Percentiles rank a stretch among this genome's conserved stretches.
Conservation (phyloP, 2,888 invertebrate species). For the Acleris cristana region DNA sequence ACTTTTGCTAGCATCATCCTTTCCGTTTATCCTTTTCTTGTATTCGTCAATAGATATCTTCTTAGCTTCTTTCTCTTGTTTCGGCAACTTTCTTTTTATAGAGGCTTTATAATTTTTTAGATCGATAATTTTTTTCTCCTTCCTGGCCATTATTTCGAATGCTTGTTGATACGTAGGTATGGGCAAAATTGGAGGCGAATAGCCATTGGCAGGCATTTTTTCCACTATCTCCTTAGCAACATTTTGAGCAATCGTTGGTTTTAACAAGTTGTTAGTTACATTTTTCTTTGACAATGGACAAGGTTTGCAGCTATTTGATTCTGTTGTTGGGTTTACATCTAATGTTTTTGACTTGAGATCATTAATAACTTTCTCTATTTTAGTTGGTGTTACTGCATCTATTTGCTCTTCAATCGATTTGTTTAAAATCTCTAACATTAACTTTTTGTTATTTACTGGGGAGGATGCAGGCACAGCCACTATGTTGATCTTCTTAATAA, state of each 20-base stretch:
- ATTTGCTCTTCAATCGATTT: constrained; percentile 7
- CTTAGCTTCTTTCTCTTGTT: constrained; percentile 40
- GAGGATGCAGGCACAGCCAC: background rate
- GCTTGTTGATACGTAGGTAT: constrained; percentile 58
- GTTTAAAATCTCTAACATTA: constrained; percentile 22
- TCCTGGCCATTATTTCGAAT: constrained; percentile 40
- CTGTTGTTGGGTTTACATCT: background rate
- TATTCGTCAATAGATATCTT: constrained; percentile 61
- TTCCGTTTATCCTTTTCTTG: constrained; percentile 47
- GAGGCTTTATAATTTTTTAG: background rate
- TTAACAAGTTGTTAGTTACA: background rate
- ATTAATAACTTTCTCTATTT: background rate
- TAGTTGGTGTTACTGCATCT: no score
- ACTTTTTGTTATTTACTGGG: constrained; percentile 15
- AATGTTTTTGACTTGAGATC: background rate
- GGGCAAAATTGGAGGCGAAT: constrained; percentile 66
- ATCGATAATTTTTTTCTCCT: background rate
- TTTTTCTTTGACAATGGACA: constrained; percentile 25
- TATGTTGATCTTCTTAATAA: constrained; percentile 27
- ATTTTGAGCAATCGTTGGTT: background rate
- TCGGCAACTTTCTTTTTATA: background rate
- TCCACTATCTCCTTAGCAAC: background rate
- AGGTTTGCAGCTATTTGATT: constrained; percentile 13
- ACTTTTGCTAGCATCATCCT: constrained; percentile 14
- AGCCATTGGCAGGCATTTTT: constrained; percentile 40